Evolutionary conservation across 2,113 vertebrate genomes (phyloP), one percentile per base, ranked within the genome.

Genomic region (Polypterus senegalus): DNA sequence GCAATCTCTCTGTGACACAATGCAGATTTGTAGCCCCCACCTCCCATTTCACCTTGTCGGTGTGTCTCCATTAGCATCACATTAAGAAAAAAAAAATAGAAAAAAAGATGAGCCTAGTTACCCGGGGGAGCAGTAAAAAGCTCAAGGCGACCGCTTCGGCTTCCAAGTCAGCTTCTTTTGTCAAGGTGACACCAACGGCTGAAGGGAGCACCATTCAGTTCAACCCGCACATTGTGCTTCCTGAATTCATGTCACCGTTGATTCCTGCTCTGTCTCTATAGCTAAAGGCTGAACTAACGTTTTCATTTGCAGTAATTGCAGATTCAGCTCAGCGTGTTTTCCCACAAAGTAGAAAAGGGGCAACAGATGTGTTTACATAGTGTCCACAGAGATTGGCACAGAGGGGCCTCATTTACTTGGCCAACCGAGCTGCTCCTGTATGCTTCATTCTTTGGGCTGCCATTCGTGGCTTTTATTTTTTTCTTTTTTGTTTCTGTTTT

Each of bases 281-380:
- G 52, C 43, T 62, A 46, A 59, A 64, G 67, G 72, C 70, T 69
- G 69, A 69, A 73, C 69, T 68, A 49, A 62, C 66, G 67, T 75
- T 65, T 63, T 43, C 63, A 73, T 63, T 53, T 58, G 58, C 63
- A 67, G 69, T 60, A 66, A 71, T 64, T 71, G 69, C 65, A 65
- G 67, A 67, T 57, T 27, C 56, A 45, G 9, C 27, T 9, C 67
- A 51, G 49, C 49, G 49, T 64, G 72, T 64, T 67, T 74, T 69
- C 69, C 72, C 72, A 74, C 69, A 61, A 9, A 60, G 61, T 46
- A 65, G 65, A 71, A 71, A 71, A 69, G 61, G 48, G 61, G 62
- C 69, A 69, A 67, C 65, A 67, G 69, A 66, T 71, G 58, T 64
- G 63, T 58, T 69, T 62, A 63, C 67, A 59, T 9, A 49, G 65